Evolutionary conservation across 2,888 invertebrate genomes (phyloP), one percentile per base, ranked within the genome.

Genomic region (Colostygia pectinataria): DNA sequence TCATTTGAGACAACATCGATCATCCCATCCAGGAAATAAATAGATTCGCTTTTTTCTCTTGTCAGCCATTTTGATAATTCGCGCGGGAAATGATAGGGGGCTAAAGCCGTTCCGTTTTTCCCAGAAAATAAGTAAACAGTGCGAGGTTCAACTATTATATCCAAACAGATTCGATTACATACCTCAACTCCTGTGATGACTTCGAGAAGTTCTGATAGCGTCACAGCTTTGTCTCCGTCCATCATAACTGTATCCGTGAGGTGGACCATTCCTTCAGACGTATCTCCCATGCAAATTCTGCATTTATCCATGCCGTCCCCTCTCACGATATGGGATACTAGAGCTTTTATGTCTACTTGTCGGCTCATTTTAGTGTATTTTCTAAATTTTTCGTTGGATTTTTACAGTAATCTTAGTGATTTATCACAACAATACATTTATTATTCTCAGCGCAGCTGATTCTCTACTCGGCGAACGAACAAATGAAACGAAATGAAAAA

Each of bases 231-330:
- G 23, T 88, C 88, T 20, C 81, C 87, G 25, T 88, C 86, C 77
- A 83, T 76, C 84, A 89, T 83, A 2, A 90, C 88, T 0, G 89
- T 88, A 53, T 90, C 90, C 45, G 79, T 78, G 27, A 90, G 75
- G 55, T 80, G 80, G 15, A 90, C 88, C 66, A 84, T 87, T 2
- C 90, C 90, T 54, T 89, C 85, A 1, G 79, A 68, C 0, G 90
- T 89, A 44, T 86, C 88, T 1, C 89, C 88, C 85, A 90, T 80
- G 56, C 90, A 90, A 59, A 89, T 89, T 63, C 89, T 72, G 60
- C 89, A 90, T 77, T 76, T 83, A 48, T 89, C 80, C 29, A 71
- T 65, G 2, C 90, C 90, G 57, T 90, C 89, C 54, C 89, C 88
- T 49, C 77, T 73, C 15, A 89, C 78, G 51, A 90, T 82, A 59